Evolutionary conservation across 2,113 vertebrate species (phyloP).

Genomic region (Oenanthe oenanthe): DNA sequence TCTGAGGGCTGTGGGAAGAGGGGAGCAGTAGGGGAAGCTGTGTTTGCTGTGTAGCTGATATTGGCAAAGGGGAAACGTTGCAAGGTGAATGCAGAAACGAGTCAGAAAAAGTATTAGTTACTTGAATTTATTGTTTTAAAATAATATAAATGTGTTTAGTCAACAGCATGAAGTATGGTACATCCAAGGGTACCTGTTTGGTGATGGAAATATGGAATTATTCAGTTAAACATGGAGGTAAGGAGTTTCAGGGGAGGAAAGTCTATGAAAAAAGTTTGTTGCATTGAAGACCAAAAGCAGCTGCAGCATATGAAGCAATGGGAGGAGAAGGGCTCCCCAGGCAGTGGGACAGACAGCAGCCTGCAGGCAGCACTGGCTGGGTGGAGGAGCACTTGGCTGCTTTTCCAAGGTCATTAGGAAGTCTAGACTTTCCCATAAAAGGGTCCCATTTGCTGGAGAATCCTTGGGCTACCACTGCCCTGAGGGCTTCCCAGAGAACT

Average conservation of each 20-base stretch:
- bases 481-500: neutral
- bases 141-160: neutral
- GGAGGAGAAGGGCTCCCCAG: conserved; percentile 8
- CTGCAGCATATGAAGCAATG: neutral
- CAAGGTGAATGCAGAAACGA: neutral
- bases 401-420: conserved; percentile 46
- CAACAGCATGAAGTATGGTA: neutral
- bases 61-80: neutral
- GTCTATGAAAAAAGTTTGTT: neutral
- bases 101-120: neutral
- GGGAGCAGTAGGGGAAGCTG: neutral
- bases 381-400: conserved; percentile 37
- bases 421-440: conserved; percentile 61
- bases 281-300: neutral
- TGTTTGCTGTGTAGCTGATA: neutral
- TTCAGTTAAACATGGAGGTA: neutral
- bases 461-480: conserved; percentile 13
- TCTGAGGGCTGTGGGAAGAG: neutral
- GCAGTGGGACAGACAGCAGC: conserved; percentile 33
- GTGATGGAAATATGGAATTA: neutral
- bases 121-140: neutral
- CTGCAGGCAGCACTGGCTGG: neutral
- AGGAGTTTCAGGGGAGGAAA: neutral
- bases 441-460: conserved; percentile 17
- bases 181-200: neutral